A percentile compares a stretch with the other conserved stretches of the same genome.
These are phyloP conservation scores for Torymus tubicola DNA, from an alignment of 2,888 invertebrate species.

Conservation along the genomic window DNA sequence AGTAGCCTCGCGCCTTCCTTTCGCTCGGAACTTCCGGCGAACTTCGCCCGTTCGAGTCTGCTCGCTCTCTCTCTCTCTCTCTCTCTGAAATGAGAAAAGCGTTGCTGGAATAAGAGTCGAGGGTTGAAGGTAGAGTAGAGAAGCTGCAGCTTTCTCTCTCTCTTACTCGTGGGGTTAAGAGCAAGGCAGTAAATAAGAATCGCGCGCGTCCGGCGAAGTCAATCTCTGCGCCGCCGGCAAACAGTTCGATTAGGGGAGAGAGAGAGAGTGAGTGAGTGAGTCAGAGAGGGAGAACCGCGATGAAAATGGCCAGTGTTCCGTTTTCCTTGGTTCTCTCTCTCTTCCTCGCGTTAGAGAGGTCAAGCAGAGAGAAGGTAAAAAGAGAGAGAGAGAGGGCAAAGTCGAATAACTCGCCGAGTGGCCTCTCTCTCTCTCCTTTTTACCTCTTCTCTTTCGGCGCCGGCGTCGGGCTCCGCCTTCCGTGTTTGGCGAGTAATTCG, in stretches of 20 bases:
- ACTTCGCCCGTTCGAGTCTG: slow-evolving; percentile 26
- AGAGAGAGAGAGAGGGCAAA: slow-evolving; percentile 30
- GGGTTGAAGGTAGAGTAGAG: slow-evolving; percentile 14
- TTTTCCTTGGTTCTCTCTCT: slow-evolving; percentile 19
- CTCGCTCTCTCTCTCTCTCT: not conserved
- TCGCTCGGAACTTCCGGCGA: slow-evolving; percentile 59
- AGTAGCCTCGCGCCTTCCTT: slow-evolving; percentile 23
- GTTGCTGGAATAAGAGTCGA: slow-evolving; percentile 18
- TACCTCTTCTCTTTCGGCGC: slow-evolving; percentile 8
- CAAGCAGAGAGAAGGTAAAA: slow-evolving; percentile 7
- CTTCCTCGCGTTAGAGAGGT: slow-evolving; percentile 8
- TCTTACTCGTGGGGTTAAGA: too few species aligned
- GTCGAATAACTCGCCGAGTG: slow-evolving; percentile 52
- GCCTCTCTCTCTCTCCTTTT: slow-evolving; percentile 40
- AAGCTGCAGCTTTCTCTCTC: not conserved
- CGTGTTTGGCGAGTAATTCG: slow-evolving; percentile 60
- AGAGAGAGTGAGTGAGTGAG: not conserved
- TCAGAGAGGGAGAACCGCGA: slow-evolving; percentile 2
- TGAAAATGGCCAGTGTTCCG: slow-evolving; percentile 48
- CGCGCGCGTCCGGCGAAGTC: slow-evolving; percentile 51
- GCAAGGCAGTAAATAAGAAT: slow-evolving; percentile 57
- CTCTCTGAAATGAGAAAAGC: slow-evolving; percentile 51
- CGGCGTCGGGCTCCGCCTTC: slow-evolving; percentile 43
- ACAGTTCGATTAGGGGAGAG: slow-evolving; percentile 54
- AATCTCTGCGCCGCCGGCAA: slow-evolving; percentile 52